Evolutionary conservation across 2,888 invertebrate species (phyloP).

Genomic region (Drosophila leonis): DNA sequence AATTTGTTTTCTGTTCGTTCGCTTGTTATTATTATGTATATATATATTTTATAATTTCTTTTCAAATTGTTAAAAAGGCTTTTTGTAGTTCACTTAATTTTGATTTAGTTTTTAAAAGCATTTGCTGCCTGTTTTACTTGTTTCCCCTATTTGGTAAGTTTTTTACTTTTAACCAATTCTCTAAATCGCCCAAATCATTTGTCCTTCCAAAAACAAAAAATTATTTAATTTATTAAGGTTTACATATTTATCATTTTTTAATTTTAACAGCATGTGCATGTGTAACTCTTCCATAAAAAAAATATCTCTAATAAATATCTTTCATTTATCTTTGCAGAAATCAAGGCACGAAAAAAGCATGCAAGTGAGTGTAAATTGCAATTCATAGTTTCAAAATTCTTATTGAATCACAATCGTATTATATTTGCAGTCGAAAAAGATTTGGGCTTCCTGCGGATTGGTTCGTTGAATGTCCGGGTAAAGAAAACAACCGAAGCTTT

Average conservation of each 20-base stretch:
- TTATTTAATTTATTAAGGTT: constrained; percentile 17
- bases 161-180: constrained; percentile 19
- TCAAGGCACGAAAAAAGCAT: constrained; percentile 91
- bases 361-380: constrained; percentile 86
- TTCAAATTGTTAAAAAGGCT: constrained; percentile 21
- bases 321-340: constrained; percentile 86
- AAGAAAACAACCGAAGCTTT: constrained; percentile 97
- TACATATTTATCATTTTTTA: constrained; percentile 39
- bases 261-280: constrained; percentile 30
- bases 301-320: constrained; percentile 3
- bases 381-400: not conserved
- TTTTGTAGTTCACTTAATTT: constrained; percentile 39
- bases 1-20: constrained; percentile 13
- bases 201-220: constrained; percentile 22
- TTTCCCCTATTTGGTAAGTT: constrained; percentile 63
- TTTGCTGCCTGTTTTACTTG: constrained; percentile 52
- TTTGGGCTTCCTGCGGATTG: constrained; percentile 95
- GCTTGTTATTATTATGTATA: constrained; percentile 9
- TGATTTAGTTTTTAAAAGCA: constrained; percentile 37
- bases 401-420: not conserved
- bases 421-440: constrained; percentile 91
- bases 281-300: not conserved
- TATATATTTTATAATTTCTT: constrained; percentile 13
- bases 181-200: constrained; percentile 44
- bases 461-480: constrained; percentile 95